Evolutionary conservation across 2,113 vertebrate genomes (phyloP), one percentile per base, ranked within the genome.

Genomic region (pig (Sus scrofa)): DNA sequence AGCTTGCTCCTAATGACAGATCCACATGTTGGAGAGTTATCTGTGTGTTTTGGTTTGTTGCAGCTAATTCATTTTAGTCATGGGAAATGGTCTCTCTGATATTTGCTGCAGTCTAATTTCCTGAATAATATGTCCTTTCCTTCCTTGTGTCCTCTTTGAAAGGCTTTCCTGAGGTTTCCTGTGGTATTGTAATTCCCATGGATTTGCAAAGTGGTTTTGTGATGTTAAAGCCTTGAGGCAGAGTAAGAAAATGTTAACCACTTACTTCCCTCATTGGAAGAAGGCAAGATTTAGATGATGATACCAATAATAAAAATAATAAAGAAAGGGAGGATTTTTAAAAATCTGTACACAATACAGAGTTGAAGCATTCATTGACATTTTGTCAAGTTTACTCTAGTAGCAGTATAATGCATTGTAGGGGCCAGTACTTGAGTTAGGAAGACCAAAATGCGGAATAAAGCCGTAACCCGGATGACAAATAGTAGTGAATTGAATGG

Each of bases 81-180:
- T 68, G 79, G 86, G 65, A 95, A 94, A 91, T 85, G 63, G 15
- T 91, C 71, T 95, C 58, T 91, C 73, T 86, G 52, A 81, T 84
- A 91, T 86, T 95, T 62, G 20, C 12, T 95, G 63, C 70, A 44
- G 52, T 97, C 91, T 89, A 86, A 96, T 96, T 93, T 96, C 91
- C 91, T 96, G 91, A 91, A 86, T 39, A 92, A 77, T 74, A 44
- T 50, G 39, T 82, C n/a, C 86, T 95, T 89, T 92, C 26, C 82
- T 9, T 82, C 78, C 12, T 37, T 22, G 11, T 54, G 56, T 93
- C 86, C 86, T 39, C 68, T 91, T 85, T 97, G 89, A 54, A 98
- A 97, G 58, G 13, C 7, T 37, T 94, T 92, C 50, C 39, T 78
- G 84, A 67, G 86, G 62, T 84, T 93, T 89, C 73, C 86, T 95